phyloP scores from a whole-genome alignment of 2,888 invertebrate genomes.

The Hartigia nigra region DNA sequence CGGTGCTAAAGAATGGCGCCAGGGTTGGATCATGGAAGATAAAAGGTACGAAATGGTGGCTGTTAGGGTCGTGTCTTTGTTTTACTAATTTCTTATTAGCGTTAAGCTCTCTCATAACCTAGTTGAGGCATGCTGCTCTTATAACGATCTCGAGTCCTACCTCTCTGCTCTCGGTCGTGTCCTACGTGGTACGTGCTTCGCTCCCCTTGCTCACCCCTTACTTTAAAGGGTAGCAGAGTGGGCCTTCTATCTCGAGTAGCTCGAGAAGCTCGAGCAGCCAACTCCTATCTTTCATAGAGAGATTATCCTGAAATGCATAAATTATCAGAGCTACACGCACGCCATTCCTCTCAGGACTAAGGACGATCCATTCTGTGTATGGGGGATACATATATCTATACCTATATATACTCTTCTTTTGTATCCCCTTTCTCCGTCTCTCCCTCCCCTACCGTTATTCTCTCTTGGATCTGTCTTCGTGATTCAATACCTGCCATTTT shows the following conservation, averaged over 20 bases:
- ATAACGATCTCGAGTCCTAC: constrained; percentile 16
- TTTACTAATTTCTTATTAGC: constrained; percentile 45
- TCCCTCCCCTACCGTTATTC: not conserved
- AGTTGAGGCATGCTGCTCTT: constrained; percentile 22
- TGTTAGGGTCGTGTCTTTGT: constrained; percentile 37
- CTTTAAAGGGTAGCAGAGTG: constrained; percentile 9
- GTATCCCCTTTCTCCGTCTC: not conserved
- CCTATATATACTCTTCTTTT: not conserved
- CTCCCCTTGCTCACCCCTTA: constrained; percentile 1
- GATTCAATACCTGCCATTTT: not conserved
- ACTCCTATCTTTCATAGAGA: constrained; percentile 44
- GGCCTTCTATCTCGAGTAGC: not conserved
- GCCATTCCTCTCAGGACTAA: not conserved
- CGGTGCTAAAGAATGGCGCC: constrained; percentile 3
- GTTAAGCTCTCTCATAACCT: constrained; percentile 29
- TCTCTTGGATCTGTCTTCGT: not conserved
- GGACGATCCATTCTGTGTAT: not conserved
- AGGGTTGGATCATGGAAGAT: constrained; percentile 21
- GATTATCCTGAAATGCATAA: constrained; percentile 57
- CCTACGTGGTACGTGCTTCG: constrained; percentile 4
- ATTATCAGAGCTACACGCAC: constrained; percentile 41
- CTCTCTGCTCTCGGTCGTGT: constrained; percentile 16
- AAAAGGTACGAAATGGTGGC: constrained; percentile 26
- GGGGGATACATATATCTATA: too few relatives aligned
- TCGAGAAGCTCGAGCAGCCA: constrained; percentile 27